Base-by-base conservation (phyloP, 1,140 invertebrate genomes). In the Cotesia typhae region DNA sequence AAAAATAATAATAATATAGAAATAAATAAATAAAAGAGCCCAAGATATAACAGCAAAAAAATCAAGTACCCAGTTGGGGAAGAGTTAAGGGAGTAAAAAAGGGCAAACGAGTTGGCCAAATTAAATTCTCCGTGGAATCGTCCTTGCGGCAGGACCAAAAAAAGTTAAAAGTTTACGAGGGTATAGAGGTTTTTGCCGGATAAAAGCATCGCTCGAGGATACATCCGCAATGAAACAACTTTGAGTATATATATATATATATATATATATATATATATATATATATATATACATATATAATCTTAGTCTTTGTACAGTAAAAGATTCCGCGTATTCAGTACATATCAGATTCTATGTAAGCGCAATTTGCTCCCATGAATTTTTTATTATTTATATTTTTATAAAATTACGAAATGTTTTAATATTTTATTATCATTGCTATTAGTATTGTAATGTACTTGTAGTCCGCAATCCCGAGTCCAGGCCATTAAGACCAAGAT, bases 121-220 rank as follows among this genome's bases (percentile, higher is more conserved):
- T 81, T 81, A 78, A 79, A 79, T 77, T 73, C 75, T 79, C 53
- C 61, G 66, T 75, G 75, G 70, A 74, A 74, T 78, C 75, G 74
- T 53, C 37, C 70, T 52, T 14, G 14, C 37, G 52, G 36, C 68
- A 53, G 60, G 67, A 36, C 53, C 66, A 17, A 53, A 70, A 28
- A 38, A 47, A 70, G 67, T 52, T 67, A 70, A 70, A 73, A 61
- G 63, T 75, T 75, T 76, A 76, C 72, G 72, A 76, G 72, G 75
- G 65, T 74, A 70, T 75, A 41, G 41, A 70, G 74, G 74, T 72
- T 64, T 67, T 36, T 67, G 35, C 60, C 9, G 59, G 7, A 61
- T 41, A 37, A 14, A 65, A 41, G 37, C 36, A 20, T 20, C 41
- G 41, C 41, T 47, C 41, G 41, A 47, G 53, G n/a, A 57, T 20